phyloP scores from a whole-genome alignment of 2,888 invertebrate genomes.

The Meiosimyza platycephala region DNA sequence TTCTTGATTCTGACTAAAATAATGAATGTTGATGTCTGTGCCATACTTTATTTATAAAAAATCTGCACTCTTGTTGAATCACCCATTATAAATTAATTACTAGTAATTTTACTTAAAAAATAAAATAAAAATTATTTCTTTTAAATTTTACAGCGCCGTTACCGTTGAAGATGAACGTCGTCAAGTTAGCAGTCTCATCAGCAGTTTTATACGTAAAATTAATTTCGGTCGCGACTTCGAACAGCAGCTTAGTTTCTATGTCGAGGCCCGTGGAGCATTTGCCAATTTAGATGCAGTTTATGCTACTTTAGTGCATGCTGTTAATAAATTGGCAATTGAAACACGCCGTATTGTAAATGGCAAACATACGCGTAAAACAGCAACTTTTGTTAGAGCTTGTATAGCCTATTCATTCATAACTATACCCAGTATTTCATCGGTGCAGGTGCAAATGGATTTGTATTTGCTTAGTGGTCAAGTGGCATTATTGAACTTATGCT shows the following conservation, averaged over 20 bases:
- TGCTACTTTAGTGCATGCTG: slow-evolving; percentile 87
- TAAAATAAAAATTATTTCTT: slow-evolving; percentile 19
- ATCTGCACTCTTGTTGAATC: too few species aligned
- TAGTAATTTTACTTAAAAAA: neutral
- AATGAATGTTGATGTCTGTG: too few species aligned
- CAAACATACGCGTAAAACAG: slow-evolving; percentile 82
- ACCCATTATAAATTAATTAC: too few species aligned
- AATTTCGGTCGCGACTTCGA: slow-evolving; percentile 89
- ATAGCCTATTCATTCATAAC: slow-evolving; percentile 96
- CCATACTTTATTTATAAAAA: too few species aligned
- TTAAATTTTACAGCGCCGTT: slow-evolving; percentile 75
- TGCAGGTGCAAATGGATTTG: slow-evolving; percentile 82
- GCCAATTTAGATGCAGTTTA: slow-evolving; percentile 91
- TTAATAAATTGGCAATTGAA: slow-evolving; percentile 81
- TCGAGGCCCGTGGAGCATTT: slow-evolving; percentile 90
- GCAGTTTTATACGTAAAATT: slow-evolving; percentile 82
- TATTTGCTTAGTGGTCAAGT: slow-evolving; percentile 90
- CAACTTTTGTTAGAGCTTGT: slow-evolving; percentile 91
- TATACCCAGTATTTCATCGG: slow-evolving; percentile 90
- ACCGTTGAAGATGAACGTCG: slow-evolving; percentile 93
- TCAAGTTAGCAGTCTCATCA: slow-evolving; percentile 85
- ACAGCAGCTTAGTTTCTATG: slow-evolving; percentile 92
- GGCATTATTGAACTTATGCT: slow-evolving; percentile 87
- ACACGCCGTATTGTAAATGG: slow-evolving; percentile 74
- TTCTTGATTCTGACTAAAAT: too few species aligned